Evolutionary conservation across 1,140 invertebrate genomes (phyloP).

Genomic region (Drosophila asahinai): DNA sequence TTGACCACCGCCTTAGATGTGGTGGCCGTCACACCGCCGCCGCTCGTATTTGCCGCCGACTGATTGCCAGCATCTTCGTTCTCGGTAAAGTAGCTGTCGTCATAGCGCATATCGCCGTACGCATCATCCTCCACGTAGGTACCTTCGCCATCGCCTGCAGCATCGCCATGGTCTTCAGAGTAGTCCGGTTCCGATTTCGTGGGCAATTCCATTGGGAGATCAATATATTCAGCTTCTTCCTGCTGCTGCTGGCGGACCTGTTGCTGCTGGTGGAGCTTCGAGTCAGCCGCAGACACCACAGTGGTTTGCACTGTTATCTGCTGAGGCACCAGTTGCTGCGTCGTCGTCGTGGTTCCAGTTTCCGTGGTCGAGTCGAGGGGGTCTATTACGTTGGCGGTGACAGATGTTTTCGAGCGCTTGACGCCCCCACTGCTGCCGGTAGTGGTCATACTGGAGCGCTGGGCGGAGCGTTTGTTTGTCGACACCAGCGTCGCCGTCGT

Average conservation of each 20-base stretch:
- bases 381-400: conserved; percentile 59
- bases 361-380: conserved; percentile 55
- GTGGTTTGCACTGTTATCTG: conserved; percentile 82
- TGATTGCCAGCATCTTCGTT: conserved; percentile 77
- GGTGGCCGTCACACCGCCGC: conserved; percentile 62
- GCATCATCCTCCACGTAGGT: conserved; percentile 84
- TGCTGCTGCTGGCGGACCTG: conserved; percentile 59
- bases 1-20: conserved; percentile 81
- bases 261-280: conserved; percentile 49
- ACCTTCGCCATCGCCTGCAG: conserved; percentile 78
- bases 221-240: conserved; percentile 80
- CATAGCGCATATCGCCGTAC: conserved; percentile 84
- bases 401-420: conserved; percentile 61
- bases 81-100: conserved; percentile 84
- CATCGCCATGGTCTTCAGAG: conserved; percentile 79
- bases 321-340: conserved; percentile 55
- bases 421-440: conserved; percentile 43
- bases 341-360: conserved; percentile 51
- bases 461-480: conserved; percentile 76
- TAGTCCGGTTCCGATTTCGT: conserved; percentile 85
- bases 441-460: conserved; percentile 56
- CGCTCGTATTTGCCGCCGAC: conserved; percentile 54
- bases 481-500: conserved; percentile 80
- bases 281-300: conserved; percentile 54
- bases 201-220: conserved; percentile 82